A percentile compares a stretch with the other conserved stretches of the same genome.
phyloP scores from a whole-genome alignment of 1,140 invertebrate genomes.

The Physella acuta region DNA sequence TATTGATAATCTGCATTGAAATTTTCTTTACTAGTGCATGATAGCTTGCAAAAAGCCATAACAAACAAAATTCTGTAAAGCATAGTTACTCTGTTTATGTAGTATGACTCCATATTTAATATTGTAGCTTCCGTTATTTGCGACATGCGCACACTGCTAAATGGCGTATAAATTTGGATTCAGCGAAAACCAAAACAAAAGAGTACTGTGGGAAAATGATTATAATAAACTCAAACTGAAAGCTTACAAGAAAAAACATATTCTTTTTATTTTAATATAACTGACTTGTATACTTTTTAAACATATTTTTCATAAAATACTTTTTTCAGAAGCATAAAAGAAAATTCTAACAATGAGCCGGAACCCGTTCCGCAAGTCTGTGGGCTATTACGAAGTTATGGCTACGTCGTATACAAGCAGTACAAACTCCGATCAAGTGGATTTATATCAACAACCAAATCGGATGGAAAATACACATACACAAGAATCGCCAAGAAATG shows the following conservation, averaged over 20 bases:
- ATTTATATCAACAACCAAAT: slow-evolving; percentile 22
- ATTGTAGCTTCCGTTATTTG: neutral
- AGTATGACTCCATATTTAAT: neutral
- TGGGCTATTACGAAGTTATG: slow-evolving; percentile 49
- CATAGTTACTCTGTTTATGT: neutral
- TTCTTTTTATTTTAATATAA: no score
- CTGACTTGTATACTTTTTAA: slow-evolving; percentile 7
- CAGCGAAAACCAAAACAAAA: neutral
- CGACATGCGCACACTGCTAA: slow-evolving; percentile 6
- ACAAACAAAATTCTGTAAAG: neutral
- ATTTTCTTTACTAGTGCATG: neutral
- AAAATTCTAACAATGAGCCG: slow-evolving; percentile 31
- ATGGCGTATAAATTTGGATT: neutral
- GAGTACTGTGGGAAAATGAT: neutral
- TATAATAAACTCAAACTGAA: no score
- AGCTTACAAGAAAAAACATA: no score
- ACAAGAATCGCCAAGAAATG: slow-evolving; percentile 31
- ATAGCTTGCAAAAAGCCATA: neutral
- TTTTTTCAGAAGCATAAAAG: neutral
- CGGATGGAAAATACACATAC: slow-evolving; percentile 26
- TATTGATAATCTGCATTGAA: neutral
- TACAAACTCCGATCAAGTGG: neutral
- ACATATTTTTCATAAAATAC: slow-evolving; percentile 5
- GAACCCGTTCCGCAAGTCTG: slow-evolving; percentile 36
- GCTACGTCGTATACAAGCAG: slow-evolving; percentile 31